Conservation (phyloP, 2,113 vertebrate genomes). For the Casuarius casuarius region DNA sequence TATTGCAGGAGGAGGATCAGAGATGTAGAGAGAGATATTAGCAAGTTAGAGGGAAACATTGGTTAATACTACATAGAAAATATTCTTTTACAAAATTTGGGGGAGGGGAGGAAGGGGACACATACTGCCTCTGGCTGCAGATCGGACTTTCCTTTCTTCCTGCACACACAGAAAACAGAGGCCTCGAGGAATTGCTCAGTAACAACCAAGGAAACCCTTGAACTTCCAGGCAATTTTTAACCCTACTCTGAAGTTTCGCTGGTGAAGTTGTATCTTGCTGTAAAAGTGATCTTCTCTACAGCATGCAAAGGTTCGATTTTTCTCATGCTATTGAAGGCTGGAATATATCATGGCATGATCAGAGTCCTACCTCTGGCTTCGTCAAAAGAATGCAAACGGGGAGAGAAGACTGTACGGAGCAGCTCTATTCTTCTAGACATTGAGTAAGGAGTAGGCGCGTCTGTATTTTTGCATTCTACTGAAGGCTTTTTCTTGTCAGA, state of each 20-base stretch:
- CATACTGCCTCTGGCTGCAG: background rate
- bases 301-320: background rate
- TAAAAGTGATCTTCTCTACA: background rate
- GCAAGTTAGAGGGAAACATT: background rate
- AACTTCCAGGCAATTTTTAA: background rate
- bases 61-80: background rate
- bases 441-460: background rate
- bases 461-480: background rate
- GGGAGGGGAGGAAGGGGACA: too few relatives aligned
- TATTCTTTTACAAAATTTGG: background rate
- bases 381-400: background rate
- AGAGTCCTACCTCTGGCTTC: background rate
- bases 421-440: background rate
- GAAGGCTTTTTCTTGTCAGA: background rate
- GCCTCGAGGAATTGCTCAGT: background rate
- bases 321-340: background rate
- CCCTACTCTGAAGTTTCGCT: background rate
- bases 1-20: background rate
- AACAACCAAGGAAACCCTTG: background rate
- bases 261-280: background rate
- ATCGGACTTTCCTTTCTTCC: background rate
- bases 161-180: background rate
- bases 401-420: background rate
- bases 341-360: background rate
- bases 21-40: background rate